These are phyloP conservation scores for Epizoanthus ramosus DNA, from an alignment of 92 coral and sea anemone species.

Conservation along the genomic window DNA sequence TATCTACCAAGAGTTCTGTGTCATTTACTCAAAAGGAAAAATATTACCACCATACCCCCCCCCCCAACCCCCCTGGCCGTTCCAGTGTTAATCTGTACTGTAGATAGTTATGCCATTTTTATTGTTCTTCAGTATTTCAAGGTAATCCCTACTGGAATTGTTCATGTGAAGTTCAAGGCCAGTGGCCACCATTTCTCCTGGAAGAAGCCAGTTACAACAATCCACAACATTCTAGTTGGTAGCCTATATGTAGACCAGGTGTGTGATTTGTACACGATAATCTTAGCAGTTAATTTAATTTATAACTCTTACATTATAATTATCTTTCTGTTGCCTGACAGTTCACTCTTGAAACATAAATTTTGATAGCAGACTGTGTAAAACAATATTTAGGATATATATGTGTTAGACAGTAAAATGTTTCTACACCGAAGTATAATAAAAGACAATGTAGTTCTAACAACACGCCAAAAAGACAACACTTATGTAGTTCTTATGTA, in stretches of 20 bases:
- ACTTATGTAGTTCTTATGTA: no score
- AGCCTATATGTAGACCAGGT: slow-evolving; percentile 96
- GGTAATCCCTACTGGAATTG: slow-evolving; percentile 93
- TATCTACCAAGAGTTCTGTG: no score
- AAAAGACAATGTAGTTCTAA: no score
- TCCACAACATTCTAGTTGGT: slow-evolving; percentile 94
- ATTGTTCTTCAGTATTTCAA: slow-evolving; percentile 68
- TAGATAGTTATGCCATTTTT: neutral
- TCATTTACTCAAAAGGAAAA: no score
- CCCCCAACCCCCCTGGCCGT: no score
- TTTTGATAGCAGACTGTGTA: no score
- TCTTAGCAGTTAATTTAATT: neutral
- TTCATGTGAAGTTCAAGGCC: slow-evolving; percentile 91
- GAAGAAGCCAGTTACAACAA: slow-evolving; percentile 94
- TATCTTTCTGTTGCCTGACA: neutral
- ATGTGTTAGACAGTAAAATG: no score
- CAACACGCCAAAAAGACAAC: no score
- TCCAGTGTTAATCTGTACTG: neutral
- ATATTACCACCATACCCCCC: neutral
- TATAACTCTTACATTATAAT: neutral
- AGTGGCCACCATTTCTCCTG: slow-evolving; percentile 93
- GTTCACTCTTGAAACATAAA: no score
- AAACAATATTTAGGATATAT: no score
- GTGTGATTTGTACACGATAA: neutral
- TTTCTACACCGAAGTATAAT: no score